Evolutionary conservation across 2,888 invertebrate genomes (phyloP).

Genomic region (Atethmia centrago): DNA sequence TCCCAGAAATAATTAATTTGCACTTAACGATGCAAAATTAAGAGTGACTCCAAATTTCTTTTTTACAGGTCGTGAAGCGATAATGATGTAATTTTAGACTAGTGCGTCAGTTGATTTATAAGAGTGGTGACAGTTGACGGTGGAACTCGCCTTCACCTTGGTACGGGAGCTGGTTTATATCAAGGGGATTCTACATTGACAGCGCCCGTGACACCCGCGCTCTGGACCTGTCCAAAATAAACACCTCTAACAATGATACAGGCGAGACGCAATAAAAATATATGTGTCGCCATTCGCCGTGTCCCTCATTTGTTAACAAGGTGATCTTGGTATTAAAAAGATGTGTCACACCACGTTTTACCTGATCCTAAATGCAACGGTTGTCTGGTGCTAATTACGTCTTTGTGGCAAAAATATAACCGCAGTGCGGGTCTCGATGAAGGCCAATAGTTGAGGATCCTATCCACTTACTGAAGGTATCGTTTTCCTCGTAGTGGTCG

Average conservation of each 20-base stretch:
- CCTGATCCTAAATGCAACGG: conserved; percentile 67
- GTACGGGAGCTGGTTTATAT: conserved; percentile 82
- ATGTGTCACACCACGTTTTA: conserved; percentile 67
- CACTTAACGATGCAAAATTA: conserved; percentile 53
- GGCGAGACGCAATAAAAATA: conserved; percentile 78
- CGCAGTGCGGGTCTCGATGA: conserved; percentile 75
- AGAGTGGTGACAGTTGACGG: conserved; percentile 81
- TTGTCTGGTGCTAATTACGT: conserved; percentile 71
- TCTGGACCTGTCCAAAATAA: conserved; percentile 83
- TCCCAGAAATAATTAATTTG: conserved; percentile 54
- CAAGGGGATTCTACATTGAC: conserved; percentile 81
- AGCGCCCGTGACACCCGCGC: conserved; percentile 84
- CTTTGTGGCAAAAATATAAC: conserved; percentile 76
- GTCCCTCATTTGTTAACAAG: conserved; percentile 65
- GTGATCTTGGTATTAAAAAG: conserved; percentile 65
- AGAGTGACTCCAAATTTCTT: conserved; percentile 50
- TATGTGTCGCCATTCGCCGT: conserved; percentile 72
- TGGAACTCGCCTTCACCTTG: conserved; percentile 88
- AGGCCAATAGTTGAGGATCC: conserved; percentile 65
- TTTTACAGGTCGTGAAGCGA: conserved; percentile 46
- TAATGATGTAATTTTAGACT: conserved; percentile 64
- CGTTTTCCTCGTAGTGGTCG: conserved; percentile 80
- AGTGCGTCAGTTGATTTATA: conserved; percentile 83
- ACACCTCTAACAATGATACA: conserved; percentile 83
- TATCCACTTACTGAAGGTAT: conserved; percentile 79